Base-by-base conservation (phyloP, 2,797 vertebrate genomes). In the Sebastes wilsoni region DNA sequence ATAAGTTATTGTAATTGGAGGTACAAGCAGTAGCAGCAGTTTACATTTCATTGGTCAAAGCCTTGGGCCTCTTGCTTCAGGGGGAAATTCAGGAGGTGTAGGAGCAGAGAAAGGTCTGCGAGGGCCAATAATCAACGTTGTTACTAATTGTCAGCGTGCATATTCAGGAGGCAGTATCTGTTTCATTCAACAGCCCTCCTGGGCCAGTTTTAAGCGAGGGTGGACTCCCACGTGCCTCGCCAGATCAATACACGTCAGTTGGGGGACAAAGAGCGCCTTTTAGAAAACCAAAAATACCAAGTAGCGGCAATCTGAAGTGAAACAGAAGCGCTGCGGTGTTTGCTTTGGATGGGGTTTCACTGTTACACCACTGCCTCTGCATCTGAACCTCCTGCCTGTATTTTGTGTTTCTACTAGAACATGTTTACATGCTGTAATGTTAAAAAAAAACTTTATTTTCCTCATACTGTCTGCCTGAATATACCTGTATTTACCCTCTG, bases 261-360 rank as follows among this genome's bases (percentile, higher is more conserved):
- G 2, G 61, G 75, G 78, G 87, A 94, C 90, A 93, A 90, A 92
- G 88, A 79, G 62, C 38, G 16, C 62, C 87, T 89, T 92, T 90
- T 85, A 88, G 76, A 81, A 88, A 92, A 89, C 66, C 82, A 69
- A 83, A 64, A 82, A 84, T 77, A 74, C 69, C 81, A 71, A 78
- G 71, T 77, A 81, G 85, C 9, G 6, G 78, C 77, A 92, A 86
- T 81, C 79, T 54, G 59, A 81, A 84, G 72, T 55, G 80, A 89
- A 93, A 86, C 79, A 89, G 84, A 87, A 71, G 71, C 46, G 52
- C 55, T 8, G 74, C 1, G 30, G 68, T 91, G 89, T 94, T 95
- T 92, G 75, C 68, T 80, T 94, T 95, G 88, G 92, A 89, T 92
- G 90, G 67, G 64, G 85, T 93, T 93, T 91, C 91, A 88, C 62